Conservation (phyloP, 2,888 invertebrate species). For the Caenorhabditis sp. region DNA sequence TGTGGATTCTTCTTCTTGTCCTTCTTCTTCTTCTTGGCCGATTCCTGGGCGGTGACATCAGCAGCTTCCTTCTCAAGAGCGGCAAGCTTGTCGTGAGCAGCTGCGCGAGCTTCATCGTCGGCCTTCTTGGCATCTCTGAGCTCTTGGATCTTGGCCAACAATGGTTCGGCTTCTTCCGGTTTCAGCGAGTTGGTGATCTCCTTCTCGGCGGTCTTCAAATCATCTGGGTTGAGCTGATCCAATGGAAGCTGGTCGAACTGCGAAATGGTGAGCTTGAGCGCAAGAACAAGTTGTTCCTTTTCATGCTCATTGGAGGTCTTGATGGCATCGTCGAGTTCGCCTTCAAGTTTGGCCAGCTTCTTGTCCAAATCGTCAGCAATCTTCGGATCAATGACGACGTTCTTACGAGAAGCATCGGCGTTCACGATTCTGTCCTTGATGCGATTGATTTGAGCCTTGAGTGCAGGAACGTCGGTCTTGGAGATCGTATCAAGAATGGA, state of each 20-base stretch:
- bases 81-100: neutral
- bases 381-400: conserved; percentile 41
- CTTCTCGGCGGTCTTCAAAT: conserved; percentile 33
- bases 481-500: conserved; percentile 10
- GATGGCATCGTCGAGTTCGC: conserved; percentile 56
- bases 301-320: conserved; percentile 55
- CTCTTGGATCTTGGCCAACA: conserved; percentile 53
- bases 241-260: conserved; percentile 57
- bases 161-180: conserved; percentile 45
- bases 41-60: neutral
- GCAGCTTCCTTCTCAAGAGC: conserved; percentile 14
- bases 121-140: conserved; percentile 53
- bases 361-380: conserved; percentile 25
- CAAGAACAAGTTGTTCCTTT: conserved; percentile 55
- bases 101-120: neutral
- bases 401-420: conserved; percentile 41
- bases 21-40: neutral
- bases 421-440: conserved; percentile 48
- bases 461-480: conserved; percentile 46
- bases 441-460: conserved; percentile 52
- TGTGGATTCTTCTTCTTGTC: neutral
- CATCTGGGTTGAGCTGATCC: conserved; percentile 42
- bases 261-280: conserved; percentile 54
- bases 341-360: conserved; percentile 53
- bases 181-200: conserved; percentile 35